Evolutionary conservation across 2,797 vertebrate genomes (phyloP).

Genomic region (Bradypodion ventrale): DNA sequence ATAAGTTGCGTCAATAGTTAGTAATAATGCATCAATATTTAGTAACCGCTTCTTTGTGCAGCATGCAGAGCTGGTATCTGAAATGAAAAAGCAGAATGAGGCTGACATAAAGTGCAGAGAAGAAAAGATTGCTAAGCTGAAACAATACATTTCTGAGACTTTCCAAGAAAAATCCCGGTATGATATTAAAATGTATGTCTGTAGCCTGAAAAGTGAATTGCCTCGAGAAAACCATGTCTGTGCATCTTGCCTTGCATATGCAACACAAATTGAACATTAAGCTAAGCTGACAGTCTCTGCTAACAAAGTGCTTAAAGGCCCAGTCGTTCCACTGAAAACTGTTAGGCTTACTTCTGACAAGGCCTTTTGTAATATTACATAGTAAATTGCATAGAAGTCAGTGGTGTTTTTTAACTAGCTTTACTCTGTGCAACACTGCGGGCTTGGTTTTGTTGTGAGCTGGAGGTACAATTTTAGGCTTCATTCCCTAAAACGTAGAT

Average conservation of each 20-base stretch:
- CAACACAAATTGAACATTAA: neutral
- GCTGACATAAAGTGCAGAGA: conserved; percentile 45
- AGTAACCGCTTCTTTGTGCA: conserved; percentile 18
- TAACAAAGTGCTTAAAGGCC: neutral
- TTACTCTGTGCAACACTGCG: neutral
- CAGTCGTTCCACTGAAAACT: neutral
- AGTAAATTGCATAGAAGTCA: neutral
- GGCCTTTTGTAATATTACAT: too few species aligned
- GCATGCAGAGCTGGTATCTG: conserved; percentile 42
- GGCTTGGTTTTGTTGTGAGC: neutral
- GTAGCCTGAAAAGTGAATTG: neutral
- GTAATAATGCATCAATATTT: too few species aligned
- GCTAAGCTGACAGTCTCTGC: neutral
- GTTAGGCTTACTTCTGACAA: too few species aligned
- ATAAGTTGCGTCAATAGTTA: too few species aligned
- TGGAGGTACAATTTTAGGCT: neutral
- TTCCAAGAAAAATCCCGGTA: conserved; percentile 61
- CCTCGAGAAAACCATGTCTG: neutral
- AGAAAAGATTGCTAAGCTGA: conserved; percentile 54
- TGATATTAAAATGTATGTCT: neutral
- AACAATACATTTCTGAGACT: conserved; percentile 52
- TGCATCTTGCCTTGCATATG: neutral
- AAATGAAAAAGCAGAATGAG: conserved; percentile 46
- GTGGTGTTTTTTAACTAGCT: neutral
- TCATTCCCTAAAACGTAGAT: neutral